Percentiles rank a stretch among this genome's conserved stretches.
These are phyloP conservation scores for Tholera decimalis DNA, from an alignment of 2,888 invertebrate genomes.

Conservation along the genomic window DNA sequence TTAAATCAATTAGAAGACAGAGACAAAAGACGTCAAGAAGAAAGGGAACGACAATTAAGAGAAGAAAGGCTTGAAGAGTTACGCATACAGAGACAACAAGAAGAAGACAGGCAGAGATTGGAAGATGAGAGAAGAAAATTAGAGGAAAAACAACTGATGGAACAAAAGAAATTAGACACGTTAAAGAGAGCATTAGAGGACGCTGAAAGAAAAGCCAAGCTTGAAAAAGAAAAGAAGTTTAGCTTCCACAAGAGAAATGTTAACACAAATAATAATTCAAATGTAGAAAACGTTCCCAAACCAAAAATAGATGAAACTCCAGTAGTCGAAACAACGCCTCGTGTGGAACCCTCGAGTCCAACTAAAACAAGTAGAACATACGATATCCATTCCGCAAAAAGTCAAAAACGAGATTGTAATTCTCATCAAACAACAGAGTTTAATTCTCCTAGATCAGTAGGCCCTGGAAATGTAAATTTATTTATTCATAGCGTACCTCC, in stretches of 20 bases:
- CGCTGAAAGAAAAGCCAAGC: slow-evolving; percentile 94
- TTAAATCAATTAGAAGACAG: slow-evolving; percentile 96
- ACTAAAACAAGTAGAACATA: slow-evolving; percentile 86
- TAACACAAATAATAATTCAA: slow-evolving; percentile 52
- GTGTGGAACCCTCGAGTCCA: slow-evolving; percentile 78
- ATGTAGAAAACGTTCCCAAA: slow-evolving; percentile 69
- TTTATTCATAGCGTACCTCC: slow-evolving; percentile 87
- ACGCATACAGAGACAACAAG: slow-evolving; percentile 94
- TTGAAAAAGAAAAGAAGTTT: slow-evolving; percentile 92
- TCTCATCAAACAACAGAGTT: slow-evolving; percentile 86
- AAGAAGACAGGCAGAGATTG: slow-evolving; percentile 93
- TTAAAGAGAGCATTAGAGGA: slow-evolving; percentile 95
- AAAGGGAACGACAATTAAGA: slow-evolving; percentile 93
- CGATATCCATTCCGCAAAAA: slow-evolving; percentile 84
- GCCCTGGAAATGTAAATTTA: slow-evolving; percentile 84
- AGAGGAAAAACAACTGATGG: slow-evolving; percentile 93
- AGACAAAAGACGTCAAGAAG: slow-evolving; percentile 94
- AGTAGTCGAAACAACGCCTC: slow-evolving; percentile 66
- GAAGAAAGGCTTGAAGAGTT: slow-evolving; percentile 96
- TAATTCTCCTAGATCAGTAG: slow-evolving; percentile 85
- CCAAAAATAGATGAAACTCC: slow-evolving; percentile 70
- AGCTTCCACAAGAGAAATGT: slow-evolving; percentile 77
- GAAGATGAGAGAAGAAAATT: slow-evolving; percentile 93
- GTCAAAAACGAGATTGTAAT: slow-evolving; percentile 81
- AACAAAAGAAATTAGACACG: slow-evolving; percentile 94